Evolutionary conservation across 2,113 vertebrate genomes (phyloP).

Genomic region (Sceloporus tristichus): DNA sequence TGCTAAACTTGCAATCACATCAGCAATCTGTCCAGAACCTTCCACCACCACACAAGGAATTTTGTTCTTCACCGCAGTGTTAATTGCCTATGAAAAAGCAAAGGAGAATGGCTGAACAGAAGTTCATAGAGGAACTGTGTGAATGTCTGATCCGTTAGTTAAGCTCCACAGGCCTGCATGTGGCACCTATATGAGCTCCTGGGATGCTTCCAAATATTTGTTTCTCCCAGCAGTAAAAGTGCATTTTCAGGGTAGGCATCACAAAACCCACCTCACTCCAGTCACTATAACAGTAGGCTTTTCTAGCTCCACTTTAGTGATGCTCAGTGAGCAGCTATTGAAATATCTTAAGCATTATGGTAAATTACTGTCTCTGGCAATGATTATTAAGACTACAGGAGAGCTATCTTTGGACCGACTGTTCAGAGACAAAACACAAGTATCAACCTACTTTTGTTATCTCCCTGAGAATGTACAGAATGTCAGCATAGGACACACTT

Average conservation of each 20-base stretch:
- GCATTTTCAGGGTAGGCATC: not conserved
- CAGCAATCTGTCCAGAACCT: constrained; percentile 80
- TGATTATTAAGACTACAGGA: not conserved
- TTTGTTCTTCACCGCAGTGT: constrained; percentile 81
- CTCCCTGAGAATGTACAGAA: not conserved
- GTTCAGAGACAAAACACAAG: not conserved
- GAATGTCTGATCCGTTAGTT: not conserved
- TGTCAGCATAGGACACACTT: not conserved
- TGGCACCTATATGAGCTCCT: not conserved
- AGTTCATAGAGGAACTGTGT: not conserved
- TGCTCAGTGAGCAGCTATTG: not conserved
- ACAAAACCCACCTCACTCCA: not conserved
- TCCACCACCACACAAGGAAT: constrained; percentile 86
- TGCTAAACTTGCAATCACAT: constrained; percentile 80
- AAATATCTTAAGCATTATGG: not conserved
- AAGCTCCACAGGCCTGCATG: not conserved
- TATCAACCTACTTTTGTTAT: not conserved
- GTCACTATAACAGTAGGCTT: not conserved
- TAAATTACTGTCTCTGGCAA: not conserved
- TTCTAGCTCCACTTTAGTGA: not conserved
- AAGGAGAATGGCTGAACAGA: not conserved
- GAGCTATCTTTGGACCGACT: not conserved
- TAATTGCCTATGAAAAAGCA: constrained; percentile 75
- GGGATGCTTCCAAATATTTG: not conserved
- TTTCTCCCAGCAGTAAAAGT: not conserved